A percentile compares a stretch with the other conserved stretches of the same genome.
phyloP scores from a whole-genome alignment of 1,140 invertebrate genomes.

The Aethina tumida region DNA sequence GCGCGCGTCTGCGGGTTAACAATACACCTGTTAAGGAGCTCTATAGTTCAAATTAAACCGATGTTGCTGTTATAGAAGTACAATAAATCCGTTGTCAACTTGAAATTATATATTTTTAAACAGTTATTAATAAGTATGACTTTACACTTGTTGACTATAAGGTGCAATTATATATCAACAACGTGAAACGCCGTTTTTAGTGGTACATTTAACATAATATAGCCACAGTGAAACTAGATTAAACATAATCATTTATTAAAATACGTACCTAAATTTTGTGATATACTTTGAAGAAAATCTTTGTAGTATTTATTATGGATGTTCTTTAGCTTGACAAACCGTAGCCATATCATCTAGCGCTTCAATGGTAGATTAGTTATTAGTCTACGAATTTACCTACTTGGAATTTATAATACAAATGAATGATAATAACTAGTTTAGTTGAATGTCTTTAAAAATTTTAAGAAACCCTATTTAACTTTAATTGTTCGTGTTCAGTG shows the following conservation, averaged over 20 bases:
- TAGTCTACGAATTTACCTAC: conserved; percentile 5
- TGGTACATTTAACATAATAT: too few species aligned
- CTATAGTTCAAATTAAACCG: too few species aligned
- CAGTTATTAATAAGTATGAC: too few species aligned
- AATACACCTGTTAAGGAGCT: too few species aligned
- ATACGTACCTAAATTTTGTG: conserved; percentile 23
- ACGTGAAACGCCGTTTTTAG: too few species aligned
- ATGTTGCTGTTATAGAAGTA: too few species aligned
- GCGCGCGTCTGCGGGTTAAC: too few species aligned
- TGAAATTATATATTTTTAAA: too few species aligned
- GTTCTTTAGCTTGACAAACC: conserved; percentile 2
- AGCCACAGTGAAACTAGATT: background rate
- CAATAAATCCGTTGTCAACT: too few species aligned
- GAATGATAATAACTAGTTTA: conserved; percentile 18
- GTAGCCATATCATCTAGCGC: conserved; percentile 12
- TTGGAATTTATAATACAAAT: conserved; percentile 14
- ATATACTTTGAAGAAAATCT: conserved; percentile 14
- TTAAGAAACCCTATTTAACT: conserved; percentile 1
- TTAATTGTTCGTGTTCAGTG: conserved; percentile 5
- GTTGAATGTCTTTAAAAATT: conserved; percentile 11
- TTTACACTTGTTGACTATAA: too few species aligned
- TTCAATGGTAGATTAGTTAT: conserved; percentile 3
- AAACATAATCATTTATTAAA: conserved; percentile 10
- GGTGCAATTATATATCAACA: too few species aligned
- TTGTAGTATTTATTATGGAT: conserved; percentile 4